Evolutionary conservation across 1,140 invertebrate species (phyloP).

Genomic region (Notospermus geniculatus): DNA sequence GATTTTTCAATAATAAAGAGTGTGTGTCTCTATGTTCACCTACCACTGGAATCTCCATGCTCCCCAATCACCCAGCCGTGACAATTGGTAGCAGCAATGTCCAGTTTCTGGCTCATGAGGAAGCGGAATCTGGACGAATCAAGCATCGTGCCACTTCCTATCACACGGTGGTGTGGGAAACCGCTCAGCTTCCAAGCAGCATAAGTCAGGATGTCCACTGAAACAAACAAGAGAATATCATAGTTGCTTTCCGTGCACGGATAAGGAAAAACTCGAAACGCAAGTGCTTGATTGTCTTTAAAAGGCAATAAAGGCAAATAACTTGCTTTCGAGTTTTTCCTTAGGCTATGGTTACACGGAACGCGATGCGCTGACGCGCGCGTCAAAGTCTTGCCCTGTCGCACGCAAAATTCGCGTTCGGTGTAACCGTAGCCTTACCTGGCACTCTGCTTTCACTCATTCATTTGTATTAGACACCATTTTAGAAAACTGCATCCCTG

Average conservation of each 20-base stretch:
- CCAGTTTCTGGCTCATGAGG: conserved; percentile 76
- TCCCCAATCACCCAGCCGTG: conserved; percentile 89
- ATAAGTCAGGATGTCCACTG: conserved; percentile 83
- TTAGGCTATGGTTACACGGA: too few relatives aligned
- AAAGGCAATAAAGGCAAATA: too few relatives aligned
- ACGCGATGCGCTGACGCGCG: too few relatives aligned
- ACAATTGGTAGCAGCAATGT: conserved; percentile 75
- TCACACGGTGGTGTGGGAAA: conserved; percentile 78
- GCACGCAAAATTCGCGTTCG: too few relatives aligned
- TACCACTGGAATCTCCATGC: conserved; percentile 78
- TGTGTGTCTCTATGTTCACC: conserved; percentile 73
- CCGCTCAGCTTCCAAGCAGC: conserved; percentile 92
- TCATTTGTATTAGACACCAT: neutral
- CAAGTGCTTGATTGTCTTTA: too few relatives aligned
- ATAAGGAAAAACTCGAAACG: neutral
- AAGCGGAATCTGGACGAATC: conserved; percentile 89
- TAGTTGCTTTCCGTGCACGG: neutral
- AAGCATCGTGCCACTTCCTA: conserved; percentile 87
- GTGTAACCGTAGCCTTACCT: too few relatives aligned
- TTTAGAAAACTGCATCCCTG: too few relatives aligned
- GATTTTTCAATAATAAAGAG: too few relatives aligned
- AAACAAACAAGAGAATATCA: conserved; percentile 22
- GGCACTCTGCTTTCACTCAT: too few relatives aligned
- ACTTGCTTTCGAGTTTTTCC: too few relatives aligned
- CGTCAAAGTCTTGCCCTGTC: too few relatives aligned